phyloP scores from a whole-genome alignment of 2,888 invertebrate genomes.

The Oxystoma pomonae region DNA sequence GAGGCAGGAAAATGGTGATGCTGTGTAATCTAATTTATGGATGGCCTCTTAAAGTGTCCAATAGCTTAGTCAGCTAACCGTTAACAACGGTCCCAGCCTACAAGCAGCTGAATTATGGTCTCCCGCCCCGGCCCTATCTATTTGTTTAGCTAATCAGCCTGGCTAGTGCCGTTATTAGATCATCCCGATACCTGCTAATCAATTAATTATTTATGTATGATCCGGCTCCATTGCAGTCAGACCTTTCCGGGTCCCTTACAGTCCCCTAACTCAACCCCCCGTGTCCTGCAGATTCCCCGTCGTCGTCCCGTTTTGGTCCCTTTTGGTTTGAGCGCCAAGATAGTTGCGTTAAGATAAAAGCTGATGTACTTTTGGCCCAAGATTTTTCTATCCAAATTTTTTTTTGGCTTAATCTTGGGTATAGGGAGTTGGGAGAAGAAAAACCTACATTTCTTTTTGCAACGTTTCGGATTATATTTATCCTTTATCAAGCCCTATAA shows the following conservation, averaged over 20 bases:
- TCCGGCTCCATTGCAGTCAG: slow-evolving; percentile 1
- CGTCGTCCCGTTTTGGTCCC: not conserved
- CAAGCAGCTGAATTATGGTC: not conserved
- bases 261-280: no score
- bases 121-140: slow-evolving; percentile 48
- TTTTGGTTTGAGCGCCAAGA: no score
- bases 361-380: no score
- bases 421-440: no score
- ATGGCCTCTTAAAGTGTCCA: not conserved
- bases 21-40: no score
- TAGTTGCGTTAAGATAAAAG: no score
- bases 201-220: slow-evolving; percentile 51
- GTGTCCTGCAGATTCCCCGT: not conserved
- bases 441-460: no score
- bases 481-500: no score
- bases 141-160: slow-evolving; percentile 52
- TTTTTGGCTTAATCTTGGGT: no score
- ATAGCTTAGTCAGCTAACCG: not conserved
- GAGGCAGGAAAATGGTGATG: no score
- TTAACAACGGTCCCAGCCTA: not conserved
- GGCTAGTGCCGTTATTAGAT: slow-evolving; percentile 51
- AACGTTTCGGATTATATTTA: no score
- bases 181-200: slow-evolving; percentile 50
- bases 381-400: no score
- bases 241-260: not conserved